A percentile compares a stretch with the other conserved stretches of the same genome.
Evolutionary conservation across 2,113 vertebrate species (phyloP).

Genomic region (Piaya cayana): DNA sequence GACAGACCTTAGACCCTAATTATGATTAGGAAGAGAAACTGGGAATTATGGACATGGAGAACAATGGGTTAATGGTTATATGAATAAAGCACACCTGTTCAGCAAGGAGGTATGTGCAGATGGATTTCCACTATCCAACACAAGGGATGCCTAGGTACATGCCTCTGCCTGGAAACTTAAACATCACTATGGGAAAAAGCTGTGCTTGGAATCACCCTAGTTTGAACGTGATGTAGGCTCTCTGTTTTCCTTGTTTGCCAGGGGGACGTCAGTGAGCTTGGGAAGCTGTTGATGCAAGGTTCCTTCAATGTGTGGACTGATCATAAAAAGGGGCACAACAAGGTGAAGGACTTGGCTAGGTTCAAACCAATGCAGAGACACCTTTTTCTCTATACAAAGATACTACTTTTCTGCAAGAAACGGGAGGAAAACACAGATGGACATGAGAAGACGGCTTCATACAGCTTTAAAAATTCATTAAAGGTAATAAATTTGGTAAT

Average conservation of each 20-base stretch:
- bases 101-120: neutral
- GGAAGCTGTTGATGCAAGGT: slow-evolving; percentile 89
- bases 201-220: neutral
- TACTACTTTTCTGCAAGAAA: slow-evolving; percentile 93
- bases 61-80: neutral
- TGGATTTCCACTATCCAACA: neutral
- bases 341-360: slow-evolving; percentile 93
- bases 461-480: slow-evolving; percentile 93
- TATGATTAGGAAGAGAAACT: neutral
- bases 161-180: neutral
- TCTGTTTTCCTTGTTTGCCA: slow-evolving; percentile 27
- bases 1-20: neutral
- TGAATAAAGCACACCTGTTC: neutral
- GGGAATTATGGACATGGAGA: neutral
- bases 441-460: slow-evolving; percentile 88
- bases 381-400: slow-evolving; percentile 91
- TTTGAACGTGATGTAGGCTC: neutral
- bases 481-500: slow-evolving; percentile 79
- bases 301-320: slow-evolving; percentile 93
- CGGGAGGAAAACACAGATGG: slow-evolving; percentile 87
- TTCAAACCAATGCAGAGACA: slow-evolving; percentile 97
- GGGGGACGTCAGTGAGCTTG: slow-evolving; percentile 89
- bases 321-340: slow-evolving; percentile 92
- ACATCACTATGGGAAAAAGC: neutral
- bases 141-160: neutral